A percentile compares a stretch with the other conserved stretches of the same genome.
These are phyloP conservation scores for Pachycephus smyrnensis DNA, from an alignment of 2,888 invertebrate genomes.

Conservation along the genomic window DNA sequence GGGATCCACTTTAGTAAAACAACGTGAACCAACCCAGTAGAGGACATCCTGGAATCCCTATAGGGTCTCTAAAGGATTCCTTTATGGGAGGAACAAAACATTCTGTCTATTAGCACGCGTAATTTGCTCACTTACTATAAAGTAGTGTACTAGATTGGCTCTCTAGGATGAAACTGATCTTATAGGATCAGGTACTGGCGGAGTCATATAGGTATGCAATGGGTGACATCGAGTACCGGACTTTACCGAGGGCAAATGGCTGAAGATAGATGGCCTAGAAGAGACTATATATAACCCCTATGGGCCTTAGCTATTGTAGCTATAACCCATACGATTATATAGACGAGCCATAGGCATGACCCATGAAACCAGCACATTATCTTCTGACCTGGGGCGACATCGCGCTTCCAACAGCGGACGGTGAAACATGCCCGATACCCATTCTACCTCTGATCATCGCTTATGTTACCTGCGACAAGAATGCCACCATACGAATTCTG, in stretches of 20 bases:
- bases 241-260: neutral
- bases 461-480: slow-evolving; percentile 22
- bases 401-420: slow-evolving; percentile 38
- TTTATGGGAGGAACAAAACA: neutral
- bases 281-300: neutral
- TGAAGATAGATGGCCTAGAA: neutral
- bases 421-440: slow-evolving; percentile 32
- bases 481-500: slow-evolving; percentile 17
- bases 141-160: neutral
- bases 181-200: neutral
- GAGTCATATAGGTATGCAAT: neutral
- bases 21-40: neutral
- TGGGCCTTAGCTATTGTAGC: slow-evolving; percentile 4
- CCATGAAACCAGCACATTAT: slow-evolving; percentile 37
- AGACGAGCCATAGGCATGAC: slow-evolving; percentile 29
- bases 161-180: neutral
- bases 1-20: neutral
- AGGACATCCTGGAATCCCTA: neutral
- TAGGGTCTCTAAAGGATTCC: neutral
- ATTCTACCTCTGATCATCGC: slow-evolving; percentile 30
- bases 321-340: slow-evolving; percentile 14
- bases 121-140: neutral
- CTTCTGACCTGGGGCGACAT: slow-evolving; percentile 40
- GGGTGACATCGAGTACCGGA: neutral
- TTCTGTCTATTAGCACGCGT: neutral